Base-by-base conservation (phyloP, 2,888 invertebrate species). In the Flexamia atlantica region DNA sequence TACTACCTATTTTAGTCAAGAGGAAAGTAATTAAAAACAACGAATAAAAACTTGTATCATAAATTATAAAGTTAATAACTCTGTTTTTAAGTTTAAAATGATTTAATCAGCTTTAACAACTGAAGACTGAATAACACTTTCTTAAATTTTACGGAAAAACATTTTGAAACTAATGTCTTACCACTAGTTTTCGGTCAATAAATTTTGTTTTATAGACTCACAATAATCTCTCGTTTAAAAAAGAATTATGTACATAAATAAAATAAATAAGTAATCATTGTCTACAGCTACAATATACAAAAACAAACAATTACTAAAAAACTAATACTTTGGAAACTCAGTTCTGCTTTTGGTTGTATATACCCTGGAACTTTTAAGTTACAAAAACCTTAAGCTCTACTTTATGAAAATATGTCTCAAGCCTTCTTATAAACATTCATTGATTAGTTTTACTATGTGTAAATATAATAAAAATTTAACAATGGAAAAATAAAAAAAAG, bases 301-400 rank as follows among this genome's bases (percentile, higher is more conserved):
- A n/a, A 53, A 23, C 7, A 53, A 53, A 53, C 23, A 53, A 20
- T 5, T 14, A 36, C 9, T 36, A 36, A 36, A 36, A 36, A 36
- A 7, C 36, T 36, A 36, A 36, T 36, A 36, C 36, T 4, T 36
- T 36, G 12, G 2, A 46, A 46, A 46, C 17, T 53, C 20, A 53
- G 53, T 23, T 23, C 53, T 53, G 20, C 9, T 23, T 53, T 53
- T 53, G 53, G 20, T 53, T 53, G 2, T 20, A 53, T 23, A 53
- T n/a, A 23, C 20, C 53, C 23, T 53, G 53, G 10, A 28, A 28
- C 64, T 30, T 64, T 64, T 9, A 25, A 40, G 40, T 20, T 40
- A 70, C 70, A 70, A 70, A 30, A 36, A 12, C 70, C 70, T 70
- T 70, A 70, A 70, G 36, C 70, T 40, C 40, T 70, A 70, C 40